A percentile compares a stretch with the other conserved stretches of the same genome.
Evolutionary conservation across 2,888 invertebrate species (phyloP).

Genomic region (Kuschelorhynchus macadamiae): DNA sequence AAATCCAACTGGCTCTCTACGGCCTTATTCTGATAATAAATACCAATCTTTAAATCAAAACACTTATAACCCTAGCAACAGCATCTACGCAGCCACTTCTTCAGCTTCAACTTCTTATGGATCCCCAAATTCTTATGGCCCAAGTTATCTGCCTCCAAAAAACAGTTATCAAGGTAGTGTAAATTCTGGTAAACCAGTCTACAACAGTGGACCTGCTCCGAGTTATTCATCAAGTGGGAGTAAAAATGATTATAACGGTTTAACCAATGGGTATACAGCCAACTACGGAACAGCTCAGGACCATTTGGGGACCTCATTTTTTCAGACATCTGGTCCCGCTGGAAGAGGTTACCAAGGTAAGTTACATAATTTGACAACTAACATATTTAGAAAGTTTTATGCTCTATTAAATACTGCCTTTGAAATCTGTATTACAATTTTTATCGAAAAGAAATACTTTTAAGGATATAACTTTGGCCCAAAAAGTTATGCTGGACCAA

Average conservation of each 20-base stretch:
- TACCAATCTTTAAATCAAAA: neutral
- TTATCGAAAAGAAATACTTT: neutral
- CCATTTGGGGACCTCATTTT: slow-evolving; percentile 8
- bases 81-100: neutral
- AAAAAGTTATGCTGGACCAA: slow-evolving; percentile 44
- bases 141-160: neutral
- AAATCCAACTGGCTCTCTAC: slow-evolving; percentile 7
- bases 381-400: too few species aligned
- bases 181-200: too few species aligned
- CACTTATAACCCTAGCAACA: neutral
- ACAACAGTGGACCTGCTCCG: too few species aligned
- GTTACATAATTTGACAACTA: slow-evolving; percentile 8
- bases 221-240: too few species aligned
- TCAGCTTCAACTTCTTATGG: too few species aligned
- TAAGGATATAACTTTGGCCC: slow-evolving; percentile 37
- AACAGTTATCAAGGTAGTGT: too few species aligned
- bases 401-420: too few species aligned
- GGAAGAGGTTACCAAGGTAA: slow-evolving; percentile 20
- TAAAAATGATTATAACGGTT: too few species aligned
- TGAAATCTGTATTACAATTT: too few species aligned
- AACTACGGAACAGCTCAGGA: neutral
- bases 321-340: slow-evolving; percentile 5
- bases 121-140: neutral
- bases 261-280: neutral
- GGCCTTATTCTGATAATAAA: slow-evolving; percentile 9